Evolutionary conservation across 1,140 invertebrate species (phyloP).

Genomic region (Nixonia krombeini): DNA sequence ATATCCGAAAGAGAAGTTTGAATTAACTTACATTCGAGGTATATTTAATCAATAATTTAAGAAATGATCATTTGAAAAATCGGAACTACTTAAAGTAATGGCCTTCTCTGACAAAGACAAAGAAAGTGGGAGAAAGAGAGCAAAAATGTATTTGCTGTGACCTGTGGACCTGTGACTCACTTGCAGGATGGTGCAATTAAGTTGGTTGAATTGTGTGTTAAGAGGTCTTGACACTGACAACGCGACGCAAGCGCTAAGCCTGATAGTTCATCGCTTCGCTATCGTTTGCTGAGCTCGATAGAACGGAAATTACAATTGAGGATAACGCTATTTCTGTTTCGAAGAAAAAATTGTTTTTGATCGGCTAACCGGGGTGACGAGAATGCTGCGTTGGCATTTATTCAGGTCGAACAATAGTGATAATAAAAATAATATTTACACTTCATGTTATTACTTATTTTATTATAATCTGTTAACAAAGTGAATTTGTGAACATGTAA

Average conservation of each 20-base stretch:
- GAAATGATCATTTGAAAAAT: background rate
- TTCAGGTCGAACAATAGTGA: too few relatives aligned
- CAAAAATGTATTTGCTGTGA: conserved; percentile 24
- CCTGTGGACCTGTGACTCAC: conserved; percentile 45
- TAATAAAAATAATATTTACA: too few relatives aligned
- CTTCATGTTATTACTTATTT: too few relatives aligned
- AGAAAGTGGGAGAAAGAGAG: too few relatives aligned
- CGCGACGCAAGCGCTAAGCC: conserved; percentile 25
- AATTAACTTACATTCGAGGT: too few relatives aligned
- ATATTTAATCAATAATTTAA: too few relatives aligned
- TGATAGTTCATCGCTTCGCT: conserved; percentile 20
- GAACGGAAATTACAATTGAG: conserved; percentile 12
- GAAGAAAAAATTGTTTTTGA: conserved; percentile 1
- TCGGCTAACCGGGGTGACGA: too few relatives aligned
- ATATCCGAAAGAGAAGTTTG: too few relatives aligned
- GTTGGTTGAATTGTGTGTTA: conserved; percentile 50
- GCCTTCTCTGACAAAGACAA: background rate
- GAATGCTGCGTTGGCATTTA: too few relatives aligned
- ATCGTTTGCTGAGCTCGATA: conserved; percentile 8
- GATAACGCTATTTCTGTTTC: conserved; percentile 10
- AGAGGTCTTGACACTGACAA: conserved; percentile 53
- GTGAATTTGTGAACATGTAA: too few relatives aligned
- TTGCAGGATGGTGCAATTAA: conserved; percentile 59
- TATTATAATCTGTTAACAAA: too few relatives aligned
- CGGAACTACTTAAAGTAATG: conserved; percentile 13